These are phyloP conservation scores for Zeugodacus cucurbitae DNA, from an alignment of 1,140 invertebrate species.

Conservation along the genomic window DNA sequence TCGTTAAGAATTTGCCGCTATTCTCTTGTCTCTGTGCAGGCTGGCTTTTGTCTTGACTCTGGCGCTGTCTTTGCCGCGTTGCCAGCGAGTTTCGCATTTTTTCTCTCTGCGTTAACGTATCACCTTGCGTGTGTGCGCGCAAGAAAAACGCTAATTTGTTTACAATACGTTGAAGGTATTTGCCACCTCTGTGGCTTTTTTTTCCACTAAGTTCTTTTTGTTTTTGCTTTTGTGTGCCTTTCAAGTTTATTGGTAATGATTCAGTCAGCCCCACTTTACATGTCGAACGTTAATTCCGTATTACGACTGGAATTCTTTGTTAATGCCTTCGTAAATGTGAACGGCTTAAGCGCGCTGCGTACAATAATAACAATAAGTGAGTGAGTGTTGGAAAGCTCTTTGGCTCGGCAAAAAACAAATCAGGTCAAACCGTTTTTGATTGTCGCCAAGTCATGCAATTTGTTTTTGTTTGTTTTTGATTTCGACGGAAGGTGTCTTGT, in stretches of 20 bases:
- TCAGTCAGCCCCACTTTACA: background rate
- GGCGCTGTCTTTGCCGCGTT: background rate
- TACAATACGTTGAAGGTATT: slow-evolving; percentile 14
- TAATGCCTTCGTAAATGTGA: background rate
- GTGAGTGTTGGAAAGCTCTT: background rate
- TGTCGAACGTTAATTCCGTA: background rate
- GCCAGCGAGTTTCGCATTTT: background rate
- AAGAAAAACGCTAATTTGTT: slow-evolving; percentile 23
- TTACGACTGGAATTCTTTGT: background rate
- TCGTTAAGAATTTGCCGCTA: slow-evolving; percentile 18
- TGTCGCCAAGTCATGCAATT: background rate
- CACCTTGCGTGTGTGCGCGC: background rate
- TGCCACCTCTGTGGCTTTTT: background rate
- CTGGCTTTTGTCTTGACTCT: background rate
- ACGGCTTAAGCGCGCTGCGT: background rate
- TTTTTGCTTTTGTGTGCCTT: background rate
- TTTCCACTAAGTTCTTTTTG: background rate
- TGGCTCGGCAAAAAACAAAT: background rate
- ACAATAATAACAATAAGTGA: background rate
- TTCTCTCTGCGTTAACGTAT: background rate
- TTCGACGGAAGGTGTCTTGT: no score
- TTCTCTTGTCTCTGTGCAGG: background rate
- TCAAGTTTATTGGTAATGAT: background rate
- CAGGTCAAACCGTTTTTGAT: background rate
- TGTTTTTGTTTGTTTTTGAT: no score